These are phyloP conservation scores for Eupeodes latifasciatus DNA, from an alignment of 2,888 invertebrate species.

Conservation along the genomic window DNA sequence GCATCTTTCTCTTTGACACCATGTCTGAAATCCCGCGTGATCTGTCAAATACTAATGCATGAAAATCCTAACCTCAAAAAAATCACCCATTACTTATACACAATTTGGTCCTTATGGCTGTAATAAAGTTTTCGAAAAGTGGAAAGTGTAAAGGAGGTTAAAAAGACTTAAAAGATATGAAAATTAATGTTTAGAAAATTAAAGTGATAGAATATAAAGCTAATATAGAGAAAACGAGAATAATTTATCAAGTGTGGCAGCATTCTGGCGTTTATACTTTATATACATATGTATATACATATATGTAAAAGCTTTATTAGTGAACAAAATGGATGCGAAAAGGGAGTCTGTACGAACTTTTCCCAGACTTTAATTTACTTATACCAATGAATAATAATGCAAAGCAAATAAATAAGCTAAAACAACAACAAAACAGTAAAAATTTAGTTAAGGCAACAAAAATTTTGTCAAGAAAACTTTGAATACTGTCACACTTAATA, in stretches of 20 bases:
- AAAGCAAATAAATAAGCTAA: not conserved
- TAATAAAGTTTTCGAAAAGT: not conserved
- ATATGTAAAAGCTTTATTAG: not conserved
- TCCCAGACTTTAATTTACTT: not conserved
- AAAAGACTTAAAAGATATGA: not conserved
- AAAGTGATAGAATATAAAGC: not conserved
- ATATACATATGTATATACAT: no score
- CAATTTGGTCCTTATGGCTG: not conserved
- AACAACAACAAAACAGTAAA: not conserved
- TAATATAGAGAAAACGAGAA: not conserved
- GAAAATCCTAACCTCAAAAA: no score
- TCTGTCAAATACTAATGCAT: no score
- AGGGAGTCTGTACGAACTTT: conserved; percentile 7
- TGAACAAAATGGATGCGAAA: no score
- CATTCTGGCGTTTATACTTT: not conserved
- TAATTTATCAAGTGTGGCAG: conserved; percentile 2
- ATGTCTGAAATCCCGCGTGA: no score
- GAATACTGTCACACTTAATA: not conserved
- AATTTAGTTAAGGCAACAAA: not conserved
- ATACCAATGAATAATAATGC: conserved; percentile 9
- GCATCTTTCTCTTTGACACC: no score
- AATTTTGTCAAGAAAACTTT: not conserved
- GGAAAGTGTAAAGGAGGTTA: not conserved
- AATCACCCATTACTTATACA: not conserved
- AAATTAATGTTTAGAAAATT: conserved; percentile 8